Base-by-base conservation (phyloP, 2,888 invertebrate species). In the Pandemis corylana region DNA sequence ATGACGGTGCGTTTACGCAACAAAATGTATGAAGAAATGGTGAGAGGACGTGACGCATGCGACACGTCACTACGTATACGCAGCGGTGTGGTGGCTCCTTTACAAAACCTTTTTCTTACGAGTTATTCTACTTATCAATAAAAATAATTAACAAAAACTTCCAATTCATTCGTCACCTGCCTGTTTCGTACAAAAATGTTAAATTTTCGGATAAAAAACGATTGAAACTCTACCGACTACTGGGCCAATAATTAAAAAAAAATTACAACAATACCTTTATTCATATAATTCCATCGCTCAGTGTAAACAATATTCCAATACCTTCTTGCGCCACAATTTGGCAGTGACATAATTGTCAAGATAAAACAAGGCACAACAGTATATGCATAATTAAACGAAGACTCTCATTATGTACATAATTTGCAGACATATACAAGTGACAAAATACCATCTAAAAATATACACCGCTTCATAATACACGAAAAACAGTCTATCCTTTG, bases 381-480 rank as follows among this genome's bases (percentile, higher is more conserved):
- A 53, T 36, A 66, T 13, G 15, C 13, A 51, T 67, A 36, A 20
- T 67, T 15, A 61, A 42, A 70, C 15, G 66, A 72, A 72, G 46
- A 72, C 56, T 71, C 56, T 71, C 41, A 28, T 67, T 71, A 70
- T 72, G 70, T 75, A 72, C 75, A 72, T 59, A 49, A 46, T 61
- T 72, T 64, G 51, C 75, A 63, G 67, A 75, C 71, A 71, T 75
- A 71, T 75, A 75, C 75, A 72, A 46, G 56, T 41, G 67, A 67
- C 62, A 72, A 75, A 64, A 68, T 59, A 68, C 28, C 68, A 41
- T 68, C 68, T 75, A 75, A 72, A 75, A 75, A 75, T 72, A 68
- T 72, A 75, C 72, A 72, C 67, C 66, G 65, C 66, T 67, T 64
- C 10, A 42, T 72, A 51, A 72, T 68, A 75, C 71, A 64, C 36